Percentiles rank a stretch among this genome's conserved stretches.
These are phyloP conservation scores for Gracilinanus agilis DNA, from an alignment of 2,113 vertebrate genomes.

Conservation along the genomic window DNA sequence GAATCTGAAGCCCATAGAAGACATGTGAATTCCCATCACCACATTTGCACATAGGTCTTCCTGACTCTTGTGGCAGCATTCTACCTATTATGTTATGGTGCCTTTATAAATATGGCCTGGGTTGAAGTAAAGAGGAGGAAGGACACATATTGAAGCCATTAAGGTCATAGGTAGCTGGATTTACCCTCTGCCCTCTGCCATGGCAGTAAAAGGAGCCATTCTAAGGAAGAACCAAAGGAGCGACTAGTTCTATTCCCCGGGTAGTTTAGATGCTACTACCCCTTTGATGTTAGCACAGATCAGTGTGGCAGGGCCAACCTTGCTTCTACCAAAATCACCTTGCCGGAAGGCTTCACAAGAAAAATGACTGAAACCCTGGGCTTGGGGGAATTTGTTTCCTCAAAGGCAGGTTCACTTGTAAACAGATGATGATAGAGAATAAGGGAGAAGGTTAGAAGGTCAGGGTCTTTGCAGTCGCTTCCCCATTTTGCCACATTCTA, in stretches of 20 bases:
- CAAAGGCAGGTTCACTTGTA: not conserved
- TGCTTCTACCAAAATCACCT: not conserved
- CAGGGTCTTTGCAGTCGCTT: not conserved
- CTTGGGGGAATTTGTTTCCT: constrained; percentile 3
- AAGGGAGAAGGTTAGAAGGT: not conserved
- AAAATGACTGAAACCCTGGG: not conserved
- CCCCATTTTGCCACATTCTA: not conserved
- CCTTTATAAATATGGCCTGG: not conserved
- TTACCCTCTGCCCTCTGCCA: not conserved
- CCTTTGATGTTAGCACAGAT: not conserved
- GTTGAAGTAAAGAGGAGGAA: not conserved
- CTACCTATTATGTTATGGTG: not conserved
- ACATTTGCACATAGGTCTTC: not conserved
- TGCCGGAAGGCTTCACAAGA: not conserved
- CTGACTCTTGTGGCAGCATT: not conserved
- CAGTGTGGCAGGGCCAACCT: not conserved
- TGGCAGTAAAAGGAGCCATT: not conserved
- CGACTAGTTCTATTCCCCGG: not conserved
- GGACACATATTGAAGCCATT: not conserved
- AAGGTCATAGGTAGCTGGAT: not conserved
- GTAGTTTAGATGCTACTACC: not conserved
- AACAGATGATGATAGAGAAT: not conserved
- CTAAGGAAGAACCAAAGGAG: not conserved
- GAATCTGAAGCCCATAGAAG: not conserved
- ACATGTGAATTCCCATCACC: not conserved